These are phyloP conservation scores for Pseudomyrmex flavicornis DNA, from an alignment of 1,140 invertebrate species.

Conservation along the genomic window DNA sequence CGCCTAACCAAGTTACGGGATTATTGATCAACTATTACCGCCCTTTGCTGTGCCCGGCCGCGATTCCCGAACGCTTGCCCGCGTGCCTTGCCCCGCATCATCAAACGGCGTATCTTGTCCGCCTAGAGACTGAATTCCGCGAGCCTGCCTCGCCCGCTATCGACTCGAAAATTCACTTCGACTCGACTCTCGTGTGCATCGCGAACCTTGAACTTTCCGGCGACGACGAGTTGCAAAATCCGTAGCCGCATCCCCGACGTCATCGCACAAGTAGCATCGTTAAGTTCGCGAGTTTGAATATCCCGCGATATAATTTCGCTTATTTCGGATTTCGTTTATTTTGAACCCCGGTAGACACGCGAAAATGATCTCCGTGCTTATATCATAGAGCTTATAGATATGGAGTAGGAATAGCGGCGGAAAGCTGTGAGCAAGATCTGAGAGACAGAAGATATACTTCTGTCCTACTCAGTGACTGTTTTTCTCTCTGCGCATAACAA, in stretches of 20 bases:
- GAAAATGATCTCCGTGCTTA: slow-evolving; percentile 22
- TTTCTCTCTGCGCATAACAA: too few species aligned
- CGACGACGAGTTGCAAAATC: slow-evolving; percentile 46
- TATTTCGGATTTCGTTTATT: slow-evolving; percentile 31
- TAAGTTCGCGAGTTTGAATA: slow-evolving; percentile 7
- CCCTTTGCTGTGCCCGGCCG: slow-evolving; percentile 63
- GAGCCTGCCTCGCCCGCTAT: slow-evolving; percentile 56
- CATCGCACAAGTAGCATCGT: slow-evolving; percentile 17
- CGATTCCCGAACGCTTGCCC: slow-evolving; percentile 70
- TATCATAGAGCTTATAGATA: neutral
- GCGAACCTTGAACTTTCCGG: slow-evolving; percentile 57
- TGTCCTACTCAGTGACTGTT: too few species aligned
- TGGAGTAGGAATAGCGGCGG: too few species aligned
- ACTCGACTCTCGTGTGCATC: neutral
- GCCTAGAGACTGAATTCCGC: slow-evolving; percentile 60
- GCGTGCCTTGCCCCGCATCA: slow-evolving; percentile 68
- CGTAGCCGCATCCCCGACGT: slow-evolving; percentile 4
- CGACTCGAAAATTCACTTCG: slow-evolving; percentile 61
- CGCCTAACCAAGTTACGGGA: slow-evolving; percentile 55
- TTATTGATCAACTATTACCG: slow-evolving; percentile 68
- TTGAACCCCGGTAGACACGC: slow-evolving; percentile 6
- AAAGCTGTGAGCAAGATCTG: too few species aligned
- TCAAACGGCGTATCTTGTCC: slow-evolving; percentile 61
- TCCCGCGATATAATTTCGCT: slow-evolving; percentile 13
- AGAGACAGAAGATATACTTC: too few species aligned